Evolutionary conservation across 2,797 vertebrate genomes (phyloP), one percentile per base, ranked within the genome.

Genomic region (Eptatretus atami): DNA sequence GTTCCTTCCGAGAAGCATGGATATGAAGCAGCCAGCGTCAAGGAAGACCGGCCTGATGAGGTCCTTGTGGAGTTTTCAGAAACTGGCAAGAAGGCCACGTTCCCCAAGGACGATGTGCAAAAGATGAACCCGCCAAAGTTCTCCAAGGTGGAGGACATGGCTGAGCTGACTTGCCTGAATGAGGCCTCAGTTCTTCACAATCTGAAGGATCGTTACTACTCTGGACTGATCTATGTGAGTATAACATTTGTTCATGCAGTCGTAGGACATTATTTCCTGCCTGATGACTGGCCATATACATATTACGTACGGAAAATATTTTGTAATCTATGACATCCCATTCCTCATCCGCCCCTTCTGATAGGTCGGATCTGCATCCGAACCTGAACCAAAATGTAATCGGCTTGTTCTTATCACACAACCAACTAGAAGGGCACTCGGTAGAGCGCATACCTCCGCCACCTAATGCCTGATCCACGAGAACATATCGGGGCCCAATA

Each of bases 121-220:
- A 76, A 82, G 64, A 90, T 90, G 85, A 88, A 88, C 74, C 85
- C 84, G 1, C 85, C 85, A 1, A 83, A 84, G 67, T 90, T 90
- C 73, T 84, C 83, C 71, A 88, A 90, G 74, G 83, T 85, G 19
- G 84, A 88, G 71, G 84, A 90, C 74, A 90, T 88, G 84, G 84
- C 84, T 0, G 85, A 90, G 68, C 80, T 90, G 67, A 90, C 85
- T 68, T 90, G 84, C 74, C 80, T 90, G 69, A 90, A 90, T 1
- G 84, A 88, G 71, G 85, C 85, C 13, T 88, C 84, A 0, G 85
- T 90, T 65, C 74, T 90, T 67, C 83, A 90, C 76, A 90, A 90
- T 72, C 78, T 90, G 52, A 78, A 83, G 10, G 84, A 90, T 64
- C 77, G 84, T 69, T 90, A 87, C 74, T 90, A 78, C 76, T 90